Conservation (phyloP, 2,113 vertebrate genomes). For the Gopherus flavomarginatus region DNA sequence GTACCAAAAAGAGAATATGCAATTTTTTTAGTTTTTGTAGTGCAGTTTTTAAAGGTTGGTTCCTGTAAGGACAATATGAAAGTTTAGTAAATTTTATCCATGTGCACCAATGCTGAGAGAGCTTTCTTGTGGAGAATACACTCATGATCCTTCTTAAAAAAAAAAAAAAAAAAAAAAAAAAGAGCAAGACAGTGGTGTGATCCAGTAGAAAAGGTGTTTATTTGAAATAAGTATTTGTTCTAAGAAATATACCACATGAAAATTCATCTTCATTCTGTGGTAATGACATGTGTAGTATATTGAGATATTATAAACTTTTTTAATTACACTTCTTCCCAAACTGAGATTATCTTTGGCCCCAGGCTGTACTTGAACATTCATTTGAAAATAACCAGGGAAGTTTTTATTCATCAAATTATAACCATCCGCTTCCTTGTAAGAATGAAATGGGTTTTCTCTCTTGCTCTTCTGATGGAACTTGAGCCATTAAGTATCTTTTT, state of each 20-base stretch:
- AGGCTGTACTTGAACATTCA: neutral
- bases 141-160: neutral
- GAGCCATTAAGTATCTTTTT: neutral
- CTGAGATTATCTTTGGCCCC: neutral
- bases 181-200: neutral
- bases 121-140: neutral
- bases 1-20: neutral
- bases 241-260: neutral
- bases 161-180: too few relatives aligned
- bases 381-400: neutral
- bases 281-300: neutral
- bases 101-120: neutral
- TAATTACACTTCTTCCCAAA: neutral
- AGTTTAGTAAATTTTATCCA: neutral
- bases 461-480: neutral
- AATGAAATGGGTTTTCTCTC: neutral
- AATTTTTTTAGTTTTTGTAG: neutral
- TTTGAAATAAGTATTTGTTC: neutral
- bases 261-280: rapidly evolving
- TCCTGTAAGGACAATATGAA: neutral
- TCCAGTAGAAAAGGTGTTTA: rapidly evolving
- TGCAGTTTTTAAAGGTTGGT: neutral
- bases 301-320: neutral
- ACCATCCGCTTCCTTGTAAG: neutral
- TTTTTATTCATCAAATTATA: neutral